Percentiles rank a stretch among this genome's conserved stretches.
Evolutionary conservation across 2,113 vertebrate genomes (phyloP).

Genomic region (Cephalopholis sonnerati): DNA sequence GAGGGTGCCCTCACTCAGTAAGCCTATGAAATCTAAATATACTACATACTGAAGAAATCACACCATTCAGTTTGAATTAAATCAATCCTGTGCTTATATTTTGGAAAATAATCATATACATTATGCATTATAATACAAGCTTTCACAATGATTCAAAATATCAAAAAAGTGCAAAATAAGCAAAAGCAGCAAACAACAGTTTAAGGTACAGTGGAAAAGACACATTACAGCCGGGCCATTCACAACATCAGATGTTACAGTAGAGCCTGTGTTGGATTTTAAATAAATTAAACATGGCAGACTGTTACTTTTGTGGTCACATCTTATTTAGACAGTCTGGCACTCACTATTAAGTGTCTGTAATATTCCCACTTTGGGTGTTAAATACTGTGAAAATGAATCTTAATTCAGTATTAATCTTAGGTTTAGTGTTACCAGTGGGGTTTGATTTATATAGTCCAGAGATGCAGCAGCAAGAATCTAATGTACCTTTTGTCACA

Average conservation of each 20-base stretch:
- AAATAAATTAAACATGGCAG: slow-evolving; percentile 10
- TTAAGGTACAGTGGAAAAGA: slow-evolving; percentile 23
- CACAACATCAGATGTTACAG: slow-evolving; percentile 11
- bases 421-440: neutral
- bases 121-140: slow-evolving; percentile 65
- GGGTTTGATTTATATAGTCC: neutral
- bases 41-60: slow-evolving; percentile 12
- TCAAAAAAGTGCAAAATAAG: slow-evolving; percentile 67
- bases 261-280: slow-evolving; percentile 5
- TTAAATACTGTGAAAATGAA: neutral
- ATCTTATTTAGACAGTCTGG: neutral
- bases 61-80: slow-evolving; percentile 46
- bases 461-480: neutral
- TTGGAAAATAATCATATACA: slow-evolving; percentile 71
- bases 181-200: slow-evolving; percentile 62
- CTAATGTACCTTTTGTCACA: slow-evolving; percentile 7
- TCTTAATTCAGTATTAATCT: slow-evolving; percentile 1
- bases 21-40: neutral
- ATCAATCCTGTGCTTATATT: slow-evolving; percentile 75
- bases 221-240: slow-evolving; percentile 1
- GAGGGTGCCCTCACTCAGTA: neutral
- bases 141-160: slow-evolving; percentile 50
- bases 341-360: slow-evolving; percentile 3
- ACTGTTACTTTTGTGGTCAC: slow-evolving; percentile 8
- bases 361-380: slow-evolving; percentile 7